Conservation (phyloP, 2,888 invertebrate species). For the Ceratothoa steindachneri region DNA sequence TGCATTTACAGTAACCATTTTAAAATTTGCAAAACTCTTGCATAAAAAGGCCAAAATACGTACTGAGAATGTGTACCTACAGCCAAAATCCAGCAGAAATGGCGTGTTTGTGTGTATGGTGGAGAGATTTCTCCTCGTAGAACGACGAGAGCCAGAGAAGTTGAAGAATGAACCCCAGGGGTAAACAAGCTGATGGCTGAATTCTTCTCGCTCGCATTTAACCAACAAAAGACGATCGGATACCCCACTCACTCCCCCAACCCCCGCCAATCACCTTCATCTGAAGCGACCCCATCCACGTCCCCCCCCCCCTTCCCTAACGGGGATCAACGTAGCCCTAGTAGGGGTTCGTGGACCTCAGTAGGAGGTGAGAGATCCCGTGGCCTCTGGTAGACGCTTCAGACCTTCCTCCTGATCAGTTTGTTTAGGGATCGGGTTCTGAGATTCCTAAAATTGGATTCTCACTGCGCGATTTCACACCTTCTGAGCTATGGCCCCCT, state of each 20-base stretch:
- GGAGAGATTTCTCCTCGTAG: no score
- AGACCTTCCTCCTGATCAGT: not conserved
- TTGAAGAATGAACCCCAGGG: not conserved
- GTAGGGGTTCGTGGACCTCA: not conserved
- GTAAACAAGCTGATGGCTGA: not conserved
- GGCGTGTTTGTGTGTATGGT: no score
- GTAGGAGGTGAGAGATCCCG: not conserved
- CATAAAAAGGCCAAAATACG: no score
- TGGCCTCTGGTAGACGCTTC: not conserved
- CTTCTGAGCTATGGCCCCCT: not conserved
- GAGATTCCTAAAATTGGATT: not conserved
- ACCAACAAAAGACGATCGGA: not conserved
- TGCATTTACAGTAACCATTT: no score
- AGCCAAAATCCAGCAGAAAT: no score
- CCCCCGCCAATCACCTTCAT: no score
- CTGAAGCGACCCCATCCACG: no score
- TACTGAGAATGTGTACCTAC: no score
- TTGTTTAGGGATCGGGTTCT: not conserved
- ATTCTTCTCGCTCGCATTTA: not conserved
- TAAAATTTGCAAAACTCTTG: no score
- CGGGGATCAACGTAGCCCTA: not conserved
- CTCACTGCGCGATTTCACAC: not conserved
- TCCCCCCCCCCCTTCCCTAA: not conserved
- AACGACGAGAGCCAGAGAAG: no score
- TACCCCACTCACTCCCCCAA: not conserved